A percentile compares a stretch with the other conserved stretches of the same genome.
phyloP scores from a whole-genome alignment of 2,888 invertebrate genomes.

The Cabera pusaria region DNA sequence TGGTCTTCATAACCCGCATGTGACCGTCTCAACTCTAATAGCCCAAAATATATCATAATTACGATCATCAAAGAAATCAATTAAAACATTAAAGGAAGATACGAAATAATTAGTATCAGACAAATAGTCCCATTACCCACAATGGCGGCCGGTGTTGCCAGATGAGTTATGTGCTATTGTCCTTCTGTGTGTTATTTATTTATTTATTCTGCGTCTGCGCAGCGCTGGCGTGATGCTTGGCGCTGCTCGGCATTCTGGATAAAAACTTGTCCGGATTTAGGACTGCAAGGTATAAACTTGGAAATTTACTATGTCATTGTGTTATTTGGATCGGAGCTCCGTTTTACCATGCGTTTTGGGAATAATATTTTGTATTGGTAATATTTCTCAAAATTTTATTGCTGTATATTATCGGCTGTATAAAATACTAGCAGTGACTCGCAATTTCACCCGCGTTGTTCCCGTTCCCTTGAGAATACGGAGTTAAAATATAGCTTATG shows the following conservation, averaged over 20 bases:
- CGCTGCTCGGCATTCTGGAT: constrained; percentile 9
- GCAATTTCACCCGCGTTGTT: too few species aligned
- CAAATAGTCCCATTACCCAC: constrained; percentile 16
- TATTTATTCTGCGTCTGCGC: constrained; percentile 11
- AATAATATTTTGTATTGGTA: too few species aligned
- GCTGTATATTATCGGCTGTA: too few species aligned
- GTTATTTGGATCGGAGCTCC: too few species aligned
- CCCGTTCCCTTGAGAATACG: too few species aligned
- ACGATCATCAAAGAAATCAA: constrained; percentile 8
- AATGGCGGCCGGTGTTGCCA: constrained; percentile 7
- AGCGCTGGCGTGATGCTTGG: constrained; percentile 16
- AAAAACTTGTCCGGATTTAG: constrained; percentile 8
- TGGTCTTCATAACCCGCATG: too few species aligned
- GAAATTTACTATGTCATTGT: too few species aligned
- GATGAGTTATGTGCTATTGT: constrained; percentile 15
- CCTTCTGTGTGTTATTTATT: constrained; percentile 13
- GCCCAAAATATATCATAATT: not conserved
- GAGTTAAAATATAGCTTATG: too few species aligned
- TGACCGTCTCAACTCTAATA: not conserved
- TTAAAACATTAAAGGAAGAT: constrained; percentile 4
- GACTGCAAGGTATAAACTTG: constrained; percentile 1
- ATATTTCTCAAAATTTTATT: too few species aligned
- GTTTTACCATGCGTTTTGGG: too few species aligned
- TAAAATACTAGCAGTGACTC: too few species aligned
- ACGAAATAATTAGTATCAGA: constrained; percentile 15